Evolutionary conservation across 2,113 vertebrate genomes (phyloP).

Genomic region (Crotalus viridis): DNA sequence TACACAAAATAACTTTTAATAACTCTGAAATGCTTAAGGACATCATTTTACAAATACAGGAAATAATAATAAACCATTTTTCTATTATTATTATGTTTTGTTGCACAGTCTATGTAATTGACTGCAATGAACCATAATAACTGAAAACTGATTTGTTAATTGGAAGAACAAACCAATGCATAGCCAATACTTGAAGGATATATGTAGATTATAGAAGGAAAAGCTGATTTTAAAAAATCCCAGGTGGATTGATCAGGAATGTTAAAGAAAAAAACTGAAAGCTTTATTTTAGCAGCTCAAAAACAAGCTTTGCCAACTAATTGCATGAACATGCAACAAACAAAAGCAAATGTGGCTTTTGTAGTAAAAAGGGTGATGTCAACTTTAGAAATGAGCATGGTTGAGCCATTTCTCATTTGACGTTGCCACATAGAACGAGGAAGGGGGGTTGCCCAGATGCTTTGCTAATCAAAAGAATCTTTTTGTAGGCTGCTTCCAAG

Average conservation of each 20-base stretch:
- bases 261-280: not conserved
- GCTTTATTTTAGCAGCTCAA: not conserved
- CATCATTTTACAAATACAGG: slow-evolving; percentile 28
- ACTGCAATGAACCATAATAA: not conserved
- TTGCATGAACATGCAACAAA: not conserved
- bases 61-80: not conserved
- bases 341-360: not conserved
- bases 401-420: too few relatives aligned
- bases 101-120: not conserved
- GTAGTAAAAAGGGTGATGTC: not conserved
- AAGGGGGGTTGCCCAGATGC: too few relatives aligned
- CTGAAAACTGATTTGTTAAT: not conserved
- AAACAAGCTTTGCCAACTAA: not conserved
- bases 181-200: not conserved
- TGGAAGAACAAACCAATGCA: not conserved
- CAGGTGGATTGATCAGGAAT: not conserved
- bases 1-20: not conserved
- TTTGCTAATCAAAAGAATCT: too few relatives aligned
- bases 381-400: too few relatives aligned
- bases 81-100: not conserved
- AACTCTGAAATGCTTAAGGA: not conserved
- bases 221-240: not conserved
- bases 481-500: too few relatives aligned
- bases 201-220: not conserved
- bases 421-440: too few relatives aligned